These are phyloP conservation scores for Oscheius sp. DNA, from an alignment of 2,888 invertebrate species.

Conservation along the genomic window DNA sequence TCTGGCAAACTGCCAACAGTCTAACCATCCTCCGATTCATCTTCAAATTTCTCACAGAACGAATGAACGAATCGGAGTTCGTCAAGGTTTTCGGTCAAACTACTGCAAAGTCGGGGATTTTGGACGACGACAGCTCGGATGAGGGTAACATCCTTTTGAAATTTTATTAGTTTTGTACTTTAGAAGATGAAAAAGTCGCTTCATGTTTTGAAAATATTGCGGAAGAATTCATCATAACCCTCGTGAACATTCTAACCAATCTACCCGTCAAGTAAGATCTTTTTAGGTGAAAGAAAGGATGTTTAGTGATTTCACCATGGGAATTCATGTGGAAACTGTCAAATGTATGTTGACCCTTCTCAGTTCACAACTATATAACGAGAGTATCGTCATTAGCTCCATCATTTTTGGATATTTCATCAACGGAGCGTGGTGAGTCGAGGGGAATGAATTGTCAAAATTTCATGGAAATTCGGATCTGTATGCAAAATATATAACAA, in stretches of 20 bases:
- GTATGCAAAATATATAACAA: too few species aligned
- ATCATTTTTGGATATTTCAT: constrained; percentile 71
- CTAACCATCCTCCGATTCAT: constrained; percentile 84
- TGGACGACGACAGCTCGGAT: constrained; percentile 30
- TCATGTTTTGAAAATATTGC: constrained; percentile 73
- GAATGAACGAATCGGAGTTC: constrained; percentile 86
- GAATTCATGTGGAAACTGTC: constrained; percentile 71
- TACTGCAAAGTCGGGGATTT: background rate
- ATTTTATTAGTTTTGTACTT: constrained; percentile 1
- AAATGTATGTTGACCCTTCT: constrained; percentile 72
- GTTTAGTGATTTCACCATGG: constrained; percentile 62
- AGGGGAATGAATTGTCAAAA: too few species aligned
- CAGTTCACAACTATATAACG: constrained; percentile 73
- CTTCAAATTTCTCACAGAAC: constrained; percentile 88
- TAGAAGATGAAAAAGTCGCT: constrained; percentile 42
- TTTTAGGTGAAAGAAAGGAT: background rate
- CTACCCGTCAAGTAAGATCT: constrained; percentile 81
- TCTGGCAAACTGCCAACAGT: constrained; percentile 94
- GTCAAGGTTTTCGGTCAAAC: constrained; percentile 71
- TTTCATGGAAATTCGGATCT: too few species aligned
- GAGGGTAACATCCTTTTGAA: constrained; percentile 13
- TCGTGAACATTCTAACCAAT: constrained; percentile 82
- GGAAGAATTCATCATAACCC: constrained; percentile 81
- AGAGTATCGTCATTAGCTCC: constrained; percentile 70
- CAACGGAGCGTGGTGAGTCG: constrained; percentile 52